phyloP scores from a whole-genome alignment of 2,113 vertebrate genomes.

The Haliaeetus leucogaster region DNA sequence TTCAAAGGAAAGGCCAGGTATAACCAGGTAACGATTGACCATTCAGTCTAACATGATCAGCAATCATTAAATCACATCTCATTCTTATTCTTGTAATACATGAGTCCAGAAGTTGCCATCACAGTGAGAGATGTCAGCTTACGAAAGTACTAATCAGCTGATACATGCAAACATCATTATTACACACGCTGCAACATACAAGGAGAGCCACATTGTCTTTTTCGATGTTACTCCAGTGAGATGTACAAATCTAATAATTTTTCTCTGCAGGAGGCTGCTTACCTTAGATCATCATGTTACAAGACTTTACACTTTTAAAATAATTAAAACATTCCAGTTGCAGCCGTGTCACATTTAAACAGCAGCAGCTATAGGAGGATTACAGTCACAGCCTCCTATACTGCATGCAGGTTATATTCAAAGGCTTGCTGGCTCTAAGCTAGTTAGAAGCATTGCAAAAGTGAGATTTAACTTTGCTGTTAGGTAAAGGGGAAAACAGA shows the following conservation, averaged over 20 bases:
- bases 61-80: not conserved
- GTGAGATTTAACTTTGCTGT: not conserved
- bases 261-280: not conserved
- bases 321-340: conserved; percentile 41
- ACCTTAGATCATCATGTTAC: not conserved
- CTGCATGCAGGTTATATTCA: not conserved
- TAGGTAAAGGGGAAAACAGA: not conserved
- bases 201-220: not conserved
- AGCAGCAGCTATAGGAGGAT: not conserved
- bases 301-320: conserved; percentile 23
- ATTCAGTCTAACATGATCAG: not conserved
- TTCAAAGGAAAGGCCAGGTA: not conserved
- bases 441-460: not conserved
- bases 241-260: not conserved
- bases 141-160: not conserved
- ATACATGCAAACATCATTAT: not conserved
- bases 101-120: not conserved
- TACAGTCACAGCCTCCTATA: not conserved
- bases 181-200: not conserved
- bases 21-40: not conserved
- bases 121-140: conserved; percentile 11
- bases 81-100: not conserved
- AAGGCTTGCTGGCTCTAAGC: not conserved
- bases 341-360: not conserved
- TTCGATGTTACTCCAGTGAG: not conserved